Evolutionary conservation across 64 coral and sea anemone species (phyloP).

Genomic region (Exaiptasia diaphana): DNA sequence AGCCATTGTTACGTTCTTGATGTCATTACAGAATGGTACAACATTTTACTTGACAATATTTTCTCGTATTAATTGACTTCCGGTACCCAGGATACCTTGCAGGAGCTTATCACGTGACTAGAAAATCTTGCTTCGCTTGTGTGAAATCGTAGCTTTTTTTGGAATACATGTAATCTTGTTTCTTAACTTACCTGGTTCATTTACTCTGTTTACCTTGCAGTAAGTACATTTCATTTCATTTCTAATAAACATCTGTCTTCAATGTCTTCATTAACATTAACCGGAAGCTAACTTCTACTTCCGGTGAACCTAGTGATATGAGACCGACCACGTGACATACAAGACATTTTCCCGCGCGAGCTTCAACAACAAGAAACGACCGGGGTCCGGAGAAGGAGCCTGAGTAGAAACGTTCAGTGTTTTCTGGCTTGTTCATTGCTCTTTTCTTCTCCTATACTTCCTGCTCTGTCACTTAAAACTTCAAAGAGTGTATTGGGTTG

Average conservation of each 20-base stretch:
- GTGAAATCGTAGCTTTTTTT: too few relatives aligned
- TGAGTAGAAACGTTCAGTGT: neutral
- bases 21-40: neutral
- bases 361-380: neutral
- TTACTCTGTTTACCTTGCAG: too few relatives aligned
- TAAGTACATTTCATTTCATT: too few relatives aligned
- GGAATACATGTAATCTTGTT: too few relatives aligned
- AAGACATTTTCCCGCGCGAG: neutral
- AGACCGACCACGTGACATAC: neutral
- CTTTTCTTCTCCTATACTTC: neutral
- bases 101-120: too few relatives aligned
- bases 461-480: neutral
- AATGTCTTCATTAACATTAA: too few relatives aligned
- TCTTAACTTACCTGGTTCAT: too few relatives aligned
- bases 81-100: neutral
- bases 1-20: neutral
- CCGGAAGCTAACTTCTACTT: too few relatives aligned
- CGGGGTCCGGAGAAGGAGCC: too few relatives aligned
- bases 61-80: neutral
- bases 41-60: neutral
- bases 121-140: too few relatives aligned
- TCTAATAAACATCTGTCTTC: too few relatives aligned
- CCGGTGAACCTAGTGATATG: too few relatives aligned
- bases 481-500: neutral
- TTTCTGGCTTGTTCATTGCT: neutral